Base-by-base conservation (phyloP, 1,140 invertebrate genomes). In the Drosophila pallidifrons region DNA sequence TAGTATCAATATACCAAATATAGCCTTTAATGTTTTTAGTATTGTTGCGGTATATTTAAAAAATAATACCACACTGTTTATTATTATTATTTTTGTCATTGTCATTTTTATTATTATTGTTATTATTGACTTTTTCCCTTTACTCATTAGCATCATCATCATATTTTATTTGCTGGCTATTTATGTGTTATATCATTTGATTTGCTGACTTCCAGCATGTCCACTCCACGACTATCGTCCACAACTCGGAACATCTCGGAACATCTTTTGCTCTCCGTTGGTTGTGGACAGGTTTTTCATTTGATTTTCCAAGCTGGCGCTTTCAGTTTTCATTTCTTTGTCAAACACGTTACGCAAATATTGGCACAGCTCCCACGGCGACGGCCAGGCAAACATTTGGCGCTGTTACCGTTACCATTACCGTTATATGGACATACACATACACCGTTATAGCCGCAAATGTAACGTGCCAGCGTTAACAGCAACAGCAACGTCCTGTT, bases 281-380 rank as follows among this genome's bases (percentile, higher is more conserved):
- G 41, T 45, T 63, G 30, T 57, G 52, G 30, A 5, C 41, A 13
- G 51, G 70, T 69, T 70, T 78, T 83, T 78, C 81, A 88, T 88
- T 88, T 88, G 85, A 89, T 88, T 89, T 89, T 89, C 85, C 85
- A 89, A 89, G 85, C 85, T 89, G 85, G 77, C 85, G 85, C 85
- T 89, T 89, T 89, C 86, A 85, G 85, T 81, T 89, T 89, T 89
- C 86, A 89, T 89, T 89, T 89, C 85, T 89, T 89, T 89, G 85
- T 85, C 85, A 89, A 89, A 89, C 85, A 89, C 85, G 85, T 89
- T 89, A 89, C 85, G 86, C 86, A 89, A 89, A 89, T 89, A 89
- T 89, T 89, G 81, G 83, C 88, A 80, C 71, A 89, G 85, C 76
- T 88, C 85, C 82, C 85, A 83, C 74, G 75, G 85, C 80, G 85